A percentile compares a stretch with the other conserved stretches of the same genome.
Evolutionary conservation across 2,113 vertebrate genomes (phyloP).

Genomic region (Astatoreochromis straeleni): DNA sequence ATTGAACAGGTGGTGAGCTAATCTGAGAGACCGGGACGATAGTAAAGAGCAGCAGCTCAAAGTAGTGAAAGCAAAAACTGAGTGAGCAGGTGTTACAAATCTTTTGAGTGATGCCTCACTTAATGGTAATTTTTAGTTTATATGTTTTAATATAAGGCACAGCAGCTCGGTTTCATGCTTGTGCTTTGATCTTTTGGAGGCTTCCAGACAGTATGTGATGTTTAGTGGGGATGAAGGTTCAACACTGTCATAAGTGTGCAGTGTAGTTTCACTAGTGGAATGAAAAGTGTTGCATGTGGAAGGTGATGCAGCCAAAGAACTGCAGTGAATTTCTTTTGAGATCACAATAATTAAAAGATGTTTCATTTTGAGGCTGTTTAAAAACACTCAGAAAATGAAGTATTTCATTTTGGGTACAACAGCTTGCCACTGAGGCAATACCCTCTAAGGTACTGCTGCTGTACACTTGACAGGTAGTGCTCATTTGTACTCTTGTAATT

Average conservation of each 20-base stretch:
- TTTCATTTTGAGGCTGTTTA: neutral
- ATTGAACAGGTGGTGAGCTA: neutral
- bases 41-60: neutral
- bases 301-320: neutral
- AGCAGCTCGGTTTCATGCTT: neutral
- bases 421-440: neutral
- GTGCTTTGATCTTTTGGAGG: neutral
- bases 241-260: neutral
- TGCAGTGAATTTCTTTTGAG: neutral
- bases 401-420: neutral
- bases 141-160: neutral
- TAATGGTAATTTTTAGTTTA: neutral
- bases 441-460: neutral
- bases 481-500: neutral
- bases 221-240: neutral
- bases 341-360: neutral
- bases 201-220: neutral
- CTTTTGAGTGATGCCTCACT: neutral
- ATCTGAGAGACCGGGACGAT: rapidly evolving
- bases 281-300: neutral
- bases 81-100: neutral
- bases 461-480: neutral
- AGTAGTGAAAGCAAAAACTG: neutral
- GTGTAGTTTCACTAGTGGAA: neutral
- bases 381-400: neutral